These are phyloP conservation scores for Lepidurus couesii DNA, from an alignment of 1,140 invertebrate genomes.

Conservation along the genomic window DNA sequence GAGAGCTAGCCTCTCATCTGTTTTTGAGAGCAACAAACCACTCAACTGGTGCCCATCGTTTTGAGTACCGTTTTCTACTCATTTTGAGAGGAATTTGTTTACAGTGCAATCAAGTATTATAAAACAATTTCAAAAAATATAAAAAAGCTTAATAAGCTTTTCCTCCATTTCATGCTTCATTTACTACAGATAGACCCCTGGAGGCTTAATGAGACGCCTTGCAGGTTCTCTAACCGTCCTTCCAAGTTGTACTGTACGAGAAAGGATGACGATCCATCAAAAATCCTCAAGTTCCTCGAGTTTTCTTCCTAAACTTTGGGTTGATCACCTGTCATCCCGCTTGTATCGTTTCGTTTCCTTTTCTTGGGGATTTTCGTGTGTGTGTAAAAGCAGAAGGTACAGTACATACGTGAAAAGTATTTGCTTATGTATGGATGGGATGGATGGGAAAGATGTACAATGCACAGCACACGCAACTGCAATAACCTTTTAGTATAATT, in stretches of 20 bases:
- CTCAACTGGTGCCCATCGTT: no score
- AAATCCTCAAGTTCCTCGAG: background rate
- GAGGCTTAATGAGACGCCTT: background rate
- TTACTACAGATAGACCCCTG: background rate
- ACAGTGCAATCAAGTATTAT: no score
- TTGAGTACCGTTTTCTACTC: no score
- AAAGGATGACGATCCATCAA: background rate
- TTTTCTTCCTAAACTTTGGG: background rate
- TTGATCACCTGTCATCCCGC: background rate
- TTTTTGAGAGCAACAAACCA: no score
- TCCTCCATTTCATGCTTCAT: background rate
- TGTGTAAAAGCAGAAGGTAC: no score
- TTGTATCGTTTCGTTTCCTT: background rate
- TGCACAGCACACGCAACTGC: constrained; percentile 1
- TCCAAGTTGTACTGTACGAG: no score
- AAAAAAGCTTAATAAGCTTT: background rate
- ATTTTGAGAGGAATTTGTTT: no score
- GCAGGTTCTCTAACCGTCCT: background rate
- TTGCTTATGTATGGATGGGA: background rate
- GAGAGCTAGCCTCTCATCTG: no score
- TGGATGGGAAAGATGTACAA: background rate
- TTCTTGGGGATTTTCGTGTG: background rate
- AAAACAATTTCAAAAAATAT: no score
- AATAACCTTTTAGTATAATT: background rate
- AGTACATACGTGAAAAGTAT: background rate